These are phyloP conservation scores for Drosophila sproati DNA, from an alignment of 1,140 invertebrate genomes.

Conservation along the genomic window DNA sequence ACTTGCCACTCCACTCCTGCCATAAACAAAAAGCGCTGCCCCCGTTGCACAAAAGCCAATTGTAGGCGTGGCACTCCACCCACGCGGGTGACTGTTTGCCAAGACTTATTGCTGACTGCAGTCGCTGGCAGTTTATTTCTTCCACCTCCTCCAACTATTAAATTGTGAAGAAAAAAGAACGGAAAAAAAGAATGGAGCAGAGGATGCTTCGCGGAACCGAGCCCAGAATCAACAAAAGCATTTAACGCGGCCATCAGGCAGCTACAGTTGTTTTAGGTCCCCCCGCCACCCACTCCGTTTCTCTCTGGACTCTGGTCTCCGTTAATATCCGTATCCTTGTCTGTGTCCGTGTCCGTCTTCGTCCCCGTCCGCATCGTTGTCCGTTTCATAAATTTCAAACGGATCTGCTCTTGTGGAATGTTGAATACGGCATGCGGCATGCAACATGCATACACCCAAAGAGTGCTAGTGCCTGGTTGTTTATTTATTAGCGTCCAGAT, in stretches of 20 bases:
- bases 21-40: conserved; percentile 47
- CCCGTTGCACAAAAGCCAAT: conserved; percentile 72
- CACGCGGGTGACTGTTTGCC: conserved; percentile 62
- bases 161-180: conserved; percentile 52
- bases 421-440: conserved; percentile 1
- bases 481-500: conserved; percentile 77
- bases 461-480: conserved; percentile 34
- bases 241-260: conserved; percentile 75
- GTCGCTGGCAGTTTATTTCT: conserved; percentile 72
- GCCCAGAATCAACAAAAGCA: conserved; percentile 80
- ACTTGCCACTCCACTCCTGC: neutral
- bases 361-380: conserved; percentile 30
- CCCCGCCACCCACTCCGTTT: conserved; percentile 3
- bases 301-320: too few relatives aligned
- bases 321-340: neutral
- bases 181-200: neutral
- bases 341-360: conserved; percentile 12
- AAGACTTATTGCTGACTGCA: conserved; percentile 78
- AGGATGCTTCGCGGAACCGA: conserved; percentile 26
- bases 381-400: conserved; percentile 72
- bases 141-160: conserved; percentile 69
- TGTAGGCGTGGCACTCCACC: conserved; percentile 64
- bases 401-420: conserved; percentile 7
- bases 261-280: conserved; percentile 73
- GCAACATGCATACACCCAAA: conserved; percentile 33